A percentile compares a stretch with the other conserved stretches of the same genome.
These are phyloP conservation scores for Glyptemys insculpta DNA, from an alignment of 2,797 vertebrate genomes.

Conservation along the genomic window DNA sequence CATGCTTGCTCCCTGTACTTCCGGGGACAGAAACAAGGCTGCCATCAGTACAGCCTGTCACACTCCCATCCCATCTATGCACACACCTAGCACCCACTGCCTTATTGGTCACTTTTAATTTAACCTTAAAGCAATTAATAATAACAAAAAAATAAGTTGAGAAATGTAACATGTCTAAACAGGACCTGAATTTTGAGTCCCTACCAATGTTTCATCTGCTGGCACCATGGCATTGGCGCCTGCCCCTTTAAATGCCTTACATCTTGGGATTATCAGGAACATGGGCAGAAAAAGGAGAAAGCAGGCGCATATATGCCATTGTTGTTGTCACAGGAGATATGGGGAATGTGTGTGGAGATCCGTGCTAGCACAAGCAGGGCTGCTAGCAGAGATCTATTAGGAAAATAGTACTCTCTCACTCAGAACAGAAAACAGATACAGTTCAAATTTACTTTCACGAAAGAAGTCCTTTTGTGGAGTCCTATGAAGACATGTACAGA, in stretches of 20 bases:
- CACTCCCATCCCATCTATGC: not conserved
- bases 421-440: not conserved
- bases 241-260: not conserved
- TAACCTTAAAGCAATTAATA: not conserved
- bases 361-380: not conserved
- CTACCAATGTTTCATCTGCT: rapidly evolving
- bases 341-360: rapidly evolving
- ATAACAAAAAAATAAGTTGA: not conserved
- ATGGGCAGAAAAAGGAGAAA: not conserved
- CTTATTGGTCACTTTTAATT: not conserved
- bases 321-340: not conserved
- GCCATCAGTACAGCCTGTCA: not conserved
- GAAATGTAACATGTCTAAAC: not conserved
- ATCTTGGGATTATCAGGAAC: not conserved
- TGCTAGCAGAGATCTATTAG: not conserved
- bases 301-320: not conserved
- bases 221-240: not conserved
- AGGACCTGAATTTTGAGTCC: not conserved
- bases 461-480: not conserved
- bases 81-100: not conserved
- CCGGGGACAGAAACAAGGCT: not conserved
- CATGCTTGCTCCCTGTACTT: not conserved
- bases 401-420: not conserved
- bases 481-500: not conserved
- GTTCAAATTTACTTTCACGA: not conserved